These are phyloP conservation scores for Drosophila funebris DNA, from an alignment of 1,140 invertebrate genomes.

Conservation along the genomic window DNA sequence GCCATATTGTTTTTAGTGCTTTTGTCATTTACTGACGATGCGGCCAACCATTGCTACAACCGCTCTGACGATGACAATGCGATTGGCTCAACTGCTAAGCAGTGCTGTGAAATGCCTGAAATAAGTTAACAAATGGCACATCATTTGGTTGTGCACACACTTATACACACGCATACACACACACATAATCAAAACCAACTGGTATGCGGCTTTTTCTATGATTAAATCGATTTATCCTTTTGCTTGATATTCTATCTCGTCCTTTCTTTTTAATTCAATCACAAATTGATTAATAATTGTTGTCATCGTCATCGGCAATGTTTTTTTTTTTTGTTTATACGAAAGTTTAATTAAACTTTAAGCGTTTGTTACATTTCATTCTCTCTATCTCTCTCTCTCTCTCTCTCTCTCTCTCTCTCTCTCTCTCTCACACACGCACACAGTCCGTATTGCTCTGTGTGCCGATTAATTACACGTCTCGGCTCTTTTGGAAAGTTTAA, in stretches of 20 bases:
- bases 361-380: conserved; percentile 35
- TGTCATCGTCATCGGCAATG: conserved; percentile 54
- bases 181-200: conserved; percentile 14
- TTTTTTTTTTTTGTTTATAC: conserved; percentile 46
- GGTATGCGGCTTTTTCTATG: conserved; percentile 12
- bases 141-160: conserved; percentile 56
- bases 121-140: conserved; percentile 28
- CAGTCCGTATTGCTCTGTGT: conserved; percentile 49
- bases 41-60: neutral
- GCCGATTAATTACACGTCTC: conserved; percentile 78
- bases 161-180: neutral
- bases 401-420: neutral
- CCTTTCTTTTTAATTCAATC: conserved; percentile 50
- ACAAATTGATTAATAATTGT: conserved; percentile 79
- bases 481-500: conserved; percentile 73
- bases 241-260: conserved; percentile 30
- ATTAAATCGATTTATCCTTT: conserved; percentile 6
- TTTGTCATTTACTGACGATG: conserved; percentile 62
- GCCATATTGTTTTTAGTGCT: conserved; percentile 74
- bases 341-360: conserved; percentile 78
- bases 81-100: conserved; percentile 4
- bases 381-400: neutral
- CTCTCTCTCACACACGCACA: neutral
- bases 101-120: neutral
- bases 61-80: conserved; percentile 57